Evolutionary conservation across 2,113 vertebrate species (phyloP).

Genomic region (Thalassarche chlororhynchos): DNA sequence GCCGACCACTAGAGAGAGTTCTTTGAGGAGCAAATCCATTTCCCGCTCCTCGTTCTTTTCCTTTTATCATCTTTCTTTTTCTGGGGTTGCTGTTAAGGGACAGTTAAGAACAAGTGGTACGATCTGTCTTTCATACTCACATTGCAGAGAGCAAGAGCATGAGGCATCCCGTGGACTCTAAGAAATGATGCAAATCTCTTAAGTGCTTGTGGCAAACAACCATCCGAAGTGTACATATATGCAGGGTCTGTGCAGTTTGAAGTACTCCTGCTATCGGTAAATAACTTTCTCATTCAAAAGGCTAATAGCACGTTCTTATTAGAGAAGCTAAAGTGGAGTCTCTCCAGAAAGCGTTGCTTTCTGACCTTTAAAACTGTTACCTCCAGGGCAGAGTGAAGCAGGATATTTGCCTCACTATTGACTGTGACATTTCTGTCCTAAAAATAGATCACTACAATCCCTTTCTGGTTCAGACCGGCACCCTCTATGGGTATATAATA

Average conservation of each 20-base stretch:
- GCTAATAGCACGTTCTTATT: neutral
- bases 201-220: neutral
- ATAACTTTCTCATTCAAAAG: neutral
- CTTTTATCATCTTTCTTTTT: neutral
- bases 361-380: conserved; percentile 53
- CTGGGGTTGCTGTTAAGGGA: neutral
- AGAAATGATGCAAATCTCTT: neutral
- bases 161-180: neutral
- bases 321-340: neutral
- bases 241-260: neutral
- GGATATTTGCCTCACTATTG: conserved; percentile 30
- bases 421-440: conserved; percentile 48
- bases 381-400: conserved; percentile 28
- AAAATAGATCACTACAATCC: conserved; percentile 39
- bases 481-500: neutral
- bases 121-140: neutral
- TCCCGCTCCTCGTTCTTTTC: neutral
- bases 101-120: neutral
- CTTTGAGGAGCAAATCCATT: neutral
- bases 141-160: neutral
- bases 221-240: fast-evolving
- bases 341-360: neutral
- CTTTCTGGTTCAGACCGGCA: neutral
- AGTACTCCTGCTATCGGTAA: neutral
- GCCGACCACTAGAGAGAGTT: neutral